A percentile compares a stretch with the other conserved stretches of the same genome.
These are phyloP conservation scores for Steinernema khuongi DNA, from an alignment of 1,140 invertebrate species.

Conservation along the genomic window DNA sequence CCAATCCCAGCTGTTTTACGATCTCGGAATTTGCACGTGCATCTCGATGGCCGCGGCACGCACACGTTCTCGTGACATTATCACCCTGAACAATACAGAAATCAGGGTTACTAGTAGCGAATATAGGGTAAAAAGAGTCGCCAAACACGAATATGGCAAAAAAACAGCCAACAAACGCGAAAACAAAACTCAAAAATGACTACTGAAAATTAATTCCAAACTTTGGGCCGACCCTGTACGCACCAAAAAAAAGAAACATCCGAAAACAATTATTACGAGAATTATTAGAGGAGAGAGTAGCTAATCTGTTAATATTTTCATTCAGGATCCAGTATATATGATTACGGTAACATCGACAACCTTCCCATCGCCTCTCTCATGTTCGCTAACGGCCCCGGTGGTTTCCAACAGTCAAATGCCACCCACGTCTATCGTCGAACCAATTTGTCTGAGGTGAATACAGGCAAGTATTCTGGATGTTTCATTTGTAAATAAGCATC, in stretches of 20 bases:
- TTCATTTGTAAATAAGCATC: not conserved
- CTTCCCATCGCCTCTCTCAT: conserved; percentile 14
- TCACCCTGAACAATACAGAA: too few species aligned
- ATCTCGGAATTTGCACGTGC: too few species aligned
- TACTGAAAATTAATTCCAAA: too few species aligned
- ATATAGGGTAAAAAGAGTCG: too few species aligned
- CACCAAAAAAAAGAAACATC: not conserved
- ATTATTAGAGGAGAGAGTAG: not conserved
- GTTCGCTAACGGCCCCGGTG: conserved; percentile 25
- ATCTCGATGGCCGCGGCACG: too few species aligned
- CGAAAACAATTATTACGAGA: not conserved
- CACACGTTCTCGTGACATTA: too few species aligned
- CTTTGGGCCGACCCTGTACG: too few species aligned
- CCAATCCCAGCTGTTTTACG: too few species aligned
- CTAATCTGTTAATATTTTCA: not conserved
- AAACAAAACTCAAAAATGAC: too few species aligned
- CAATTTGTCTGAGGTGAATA: not conserved
- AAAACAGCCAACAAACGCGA: too few species aligned
- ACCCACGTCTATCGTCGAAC: not conserved
- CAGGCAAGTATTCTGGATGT: not conserved
- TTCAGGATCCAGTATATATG: not conserved
- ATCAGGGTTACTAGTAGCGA: too few species aligned
- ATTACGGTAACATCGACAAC: conserved; percentile 14
- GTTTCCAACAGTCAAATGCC: not conserved
- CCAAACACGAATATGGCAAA: too few species aligned